Base-by-base conservation (phyloP, 2,888 invertebrate species). In the Drosophila recens region DNA sequence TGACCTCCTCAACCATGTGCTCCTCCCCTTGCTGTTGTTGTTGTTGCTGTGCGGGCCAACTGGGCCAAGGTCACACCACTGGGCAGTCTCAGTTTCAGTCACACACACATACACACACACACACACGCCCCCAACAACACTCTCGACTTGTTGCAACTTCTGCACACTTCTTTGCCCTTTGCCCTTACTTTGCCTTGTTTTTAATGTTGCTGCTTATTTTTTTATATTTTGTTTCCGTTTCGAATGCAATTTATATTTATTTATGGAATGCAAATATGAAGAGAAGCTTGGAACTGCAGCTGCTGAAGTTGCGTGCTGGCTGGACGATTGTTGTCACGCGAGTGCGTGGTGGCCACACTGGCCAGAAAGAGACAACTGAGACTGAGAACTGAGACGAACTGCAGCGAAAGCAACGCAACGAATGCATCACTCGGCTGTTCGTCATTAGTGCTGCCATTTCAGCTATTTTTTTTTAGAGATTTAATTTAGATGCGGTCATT, bases 1-100 rank as follows among this genome's bases (percentile, higher is more conserved):
- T 69, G 53, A 82, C 66, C 74, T 89, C 89, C 72, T 90, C 88
- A 51, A 89, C 82, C 90, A 89, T 89, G 40, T 49, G 63, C 38
- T n/a, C n/a, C n/a, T 27, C n/a, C 20, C 17, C 17, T 17, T 17
- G n/a, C n/a, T n/a, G n/a, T n/a, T 63, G 54, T 40, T 38, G 33
- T 61, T 65, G 79, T 68, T 76, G 67, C 74, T 64, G 78, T 57
- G 64, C 54, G 51, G 9, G 17, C 67, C 53, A 82, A 82, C 72
- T 79, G 49, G 84, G 82, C 84, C 82, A 82, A 81, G 82, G 82
- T 67, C 61, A 57, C 36, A 2, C 23, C 57, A 17, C 38, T 49
- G 58, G 27, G 10, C 43, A 34, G 42, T 27, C 20, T 8, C 36
- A 4, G 1, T 4, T n/a, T n/a, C 36, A 20, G 17, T n/a, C 34